phyloP scores from a whole-genome alignment of 1,140 invertebrate genomes.

The Chlorops oryzae region DNA sequence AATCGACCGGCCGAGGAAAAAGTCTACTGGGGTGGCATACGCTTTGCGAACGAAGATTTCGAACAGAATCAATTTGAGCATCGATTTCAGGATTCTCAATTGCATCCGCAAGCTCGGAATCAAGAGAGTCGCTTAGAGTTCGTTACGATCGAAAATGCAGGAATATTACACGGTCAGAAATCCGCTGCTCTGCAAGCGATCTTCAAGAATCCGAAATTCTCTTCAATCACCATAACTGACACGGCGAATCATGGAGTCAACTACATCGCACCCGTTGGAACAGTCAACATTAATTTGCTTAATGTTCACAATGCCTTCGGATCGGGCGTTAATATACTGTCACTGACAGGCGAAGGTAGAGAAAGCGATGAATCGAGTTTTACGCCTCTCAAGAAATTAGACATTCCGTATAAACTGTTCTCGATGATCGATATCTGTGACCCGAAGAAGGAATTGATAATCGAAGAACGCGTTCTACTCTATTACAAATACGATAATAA shows the following conservation, averaged over 20 bases:
- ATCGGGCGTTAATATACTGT: conserved; percentile 80
- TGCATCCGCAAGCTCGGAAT: conserved; percentile 60
- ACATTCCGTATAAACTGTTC: conserved; percentile 90
- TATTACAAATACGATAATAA: conserved; percentile 98
- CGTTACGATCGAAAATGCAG: conserved; percentile 89
- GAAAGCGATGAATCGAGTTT: conserved; percentile 83
- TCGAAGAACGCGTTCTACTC: conserved; percentile 85
- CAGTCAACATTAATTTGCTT: conserved; percentile 63
- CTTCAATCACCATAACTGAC: conserved; percentile 73
- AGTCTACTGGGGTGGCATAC: conserved; percentile 94
- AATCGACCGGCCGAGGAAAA: conserved; percentile 58
- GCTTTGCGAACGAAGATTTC: conserved; percentile 84
- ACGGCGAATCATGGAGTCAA: conserved; percentile 90
- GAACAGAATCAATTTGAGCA: conserved; percentile 80
- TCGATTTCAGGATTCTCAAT: conserved; percentile 71
- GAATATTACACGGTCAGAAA: conserved; percentile 92
- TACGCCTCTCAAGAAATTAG: conserved; percentile 71
- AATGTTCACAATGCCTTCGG: conserved; percentile 80
- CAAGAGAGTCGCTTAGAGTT: conserved; percentile 73
- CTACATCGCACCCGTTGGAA: conserved; percentile 79
- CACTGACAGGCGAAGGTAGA: conserved; percentile 86
- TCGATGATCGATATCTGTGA: conserved; percentile 95
- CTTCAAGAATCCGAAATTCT: conserved; percentile 74
- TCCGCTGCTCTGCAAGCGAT: conserved; percentile 86
- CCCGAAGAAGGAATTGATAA: conserved; percentile 80